A percentile compares a stretch with the other conserved stretches of the same genome.
These are phyloP conservation scores for Lycia hirtaria DNA, from an alignment of 2,888 invertebrate genomes.

Conservation along the genomic window DNA sequence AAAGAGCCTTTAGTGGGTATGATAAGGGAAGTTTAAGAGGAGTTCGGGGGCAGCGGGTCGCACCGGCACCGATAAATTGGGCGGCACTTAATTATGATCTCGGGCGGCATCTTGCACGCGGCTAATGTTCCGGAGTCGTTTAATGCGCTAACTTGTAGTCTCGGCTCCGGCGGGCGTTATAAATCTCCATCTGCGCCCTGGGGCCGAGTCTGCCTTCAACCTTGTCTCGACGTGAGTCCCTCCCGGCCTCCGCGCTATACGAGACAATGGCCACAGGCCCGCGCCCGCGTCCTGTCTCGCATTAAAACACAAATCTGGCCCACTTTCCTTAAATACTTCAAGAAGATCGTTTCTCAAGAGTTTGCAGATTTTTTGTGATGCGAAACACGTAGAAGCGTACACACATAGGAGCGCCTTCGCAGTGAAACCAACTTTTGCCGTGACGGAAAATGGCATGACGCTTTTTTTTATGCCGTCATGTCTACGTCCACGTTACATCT, in stretches of 20 bases:
- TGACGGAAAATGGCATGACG: too few species aligned
- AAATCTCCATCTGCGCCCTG: constrained; percentile 79
- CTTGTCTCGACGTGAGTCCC: constrained; percentile 37
- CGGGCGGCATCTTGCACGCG: constrained; percentile 84
- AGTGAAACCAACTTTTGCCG: too few species aligned
- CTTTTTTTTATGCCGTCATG: too few species aligned
- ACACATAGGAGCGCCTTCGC: too few species aligned
- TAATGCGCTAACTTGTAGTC: constrained; percentile 85
- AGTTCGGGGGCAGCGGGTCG: constrained; percentile 78
- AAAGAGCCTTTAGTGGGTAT: constrained; percentile 81
- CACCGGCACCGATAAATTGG: constrained; percentile 79
- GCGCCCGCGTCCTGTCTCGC: not conserved
- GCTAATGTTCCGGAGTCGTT: constrained; percentile 84
- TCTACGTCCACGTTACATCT: too few species aligned
- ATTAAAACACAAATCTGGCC: constrained; percentile 21
- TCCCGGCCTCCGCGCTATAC: constrained; percentile 18
- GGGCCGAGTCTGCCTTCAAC: constrained; percentile 52
- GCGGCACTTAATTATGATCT: constrained; percentile 86
- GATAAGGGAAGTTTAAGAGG: constrained; percentile 84
- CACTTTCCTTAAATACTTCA: constrained; percentile 2
- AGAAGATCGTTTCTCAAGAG: not conserved
- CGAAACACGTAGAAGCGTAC: too few species aligned
- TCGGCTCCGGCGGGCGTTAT: constrained; percentile 81
- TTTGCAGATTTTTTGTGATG: too few species aligned
- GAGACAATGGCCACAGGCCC: constrained; percentile 5